Conservation (phyloP, 2,113 vertebrate genomes). For the Myotis yumanensis region DNA sequence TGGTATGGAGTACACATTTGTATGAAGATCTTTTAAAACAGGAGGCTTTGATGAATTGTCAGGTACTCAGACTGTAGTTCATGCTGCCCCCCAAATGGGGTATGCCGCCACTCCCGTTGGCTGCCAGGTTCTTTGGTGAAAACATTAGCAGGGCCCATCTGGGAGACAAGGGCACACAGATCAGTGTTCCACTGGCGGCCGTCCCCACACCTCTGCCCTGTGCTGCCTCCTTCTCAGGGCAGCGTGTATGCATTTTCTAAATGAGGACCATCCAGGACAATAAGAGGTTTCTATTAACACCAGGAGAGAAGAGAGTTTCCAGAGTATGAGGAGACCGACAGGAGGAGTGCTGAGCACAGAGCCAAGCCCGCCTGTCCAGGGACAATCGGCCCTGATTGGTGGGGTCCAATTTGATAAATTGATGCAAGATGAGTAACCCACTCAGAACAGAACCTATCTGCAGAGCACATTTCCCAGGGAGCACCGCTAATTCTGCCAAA, state of each 20-base stretch:
- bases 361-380: neutral
- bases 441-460: neutral
- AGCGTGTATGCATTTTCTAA: neutral
- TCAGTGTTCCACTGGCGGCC: neutral
- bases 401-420: neutral
- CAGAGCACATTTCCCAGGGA: conserved; percentile 32
- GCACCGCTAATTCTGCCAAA: conserved; percentile 39
- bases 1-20: neutral
- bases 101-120: accelerated
- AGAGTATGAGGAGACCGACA: neutral
- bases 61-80: neutral
- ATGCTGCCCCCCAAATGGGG: neutral
- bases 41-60: neutral
- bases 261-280: neutral
- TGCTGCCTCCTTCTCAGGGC: neutral
- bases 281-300: neutral
- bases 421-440: conserved; percentile 24
- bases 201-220: neutral
- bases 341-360: neutral
- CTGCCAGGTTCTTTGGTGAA: neutral
- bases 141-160: accelerated
- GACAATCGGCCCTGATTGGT: neutral
- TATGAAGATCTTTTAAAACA: neutral
- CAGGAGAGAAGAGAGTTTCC: neutral
- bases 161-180: neutral